Evolutionary conservation across 2,888 invertebrate genomes (phyloP), one percentile per base, ranked within the genome.

Genomic region (Papilio protenor): DNA sequence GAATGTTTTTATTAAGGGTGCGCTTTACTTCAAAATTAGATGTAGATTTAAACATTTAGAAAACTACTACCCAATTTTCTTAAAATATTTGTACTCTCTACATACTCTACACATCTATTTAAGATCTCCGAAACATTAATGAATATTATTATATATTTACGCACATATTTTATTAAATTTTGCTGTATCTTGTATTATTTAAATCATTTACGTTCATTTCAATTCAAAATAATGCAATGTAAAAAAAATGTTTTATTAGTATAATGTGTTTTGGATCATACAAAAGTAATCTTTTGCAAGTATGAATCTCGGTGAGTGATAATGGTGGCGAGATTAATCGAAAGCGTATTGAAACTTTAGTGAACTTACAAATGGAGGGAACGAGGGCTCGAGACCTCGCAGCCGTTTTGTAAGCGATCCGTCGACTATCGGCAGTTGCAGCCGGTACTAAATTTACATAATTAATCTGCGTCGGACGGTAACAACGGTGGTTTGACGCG

Each of bases 371-470:
- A 84, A 81, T 85, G 83, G 79, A 66, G 55, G 79, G 79, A 79
- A 73, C 77, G 80, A 66, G 66, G 66, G 40, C 61, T 27, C 66
- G 66, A 40, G 81, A 75, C 79, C 84, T 80, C 80, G 82, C 81
- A 84, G 81, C 81, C 86, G 85, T 87, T 90, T 89, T 85, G 87
- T 86, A 82, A 86, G 85, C 84, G 83, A 86, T 86, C 85, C 86
- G 84, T 86, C 85, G 84, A 84, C 85, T 87, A 90, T 89, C 88
- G 87, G 85, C 87, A 86, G 85, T 84, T 88, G 87, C 87, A 89
- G 86, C 84, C 87, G 85, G 85, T 87, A 87, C 85, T 85, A 87
- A 86, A 90, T 91, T 90, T 90, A 87, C 90, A 90, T 91, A 91
- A 92, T 90, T 90, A 91, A 91, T 92, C 89, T 88, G 87, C 81